Conservation (phyloP, 2,888 invertebrate species). For the Eutolmus rufibarbis region DNA sequence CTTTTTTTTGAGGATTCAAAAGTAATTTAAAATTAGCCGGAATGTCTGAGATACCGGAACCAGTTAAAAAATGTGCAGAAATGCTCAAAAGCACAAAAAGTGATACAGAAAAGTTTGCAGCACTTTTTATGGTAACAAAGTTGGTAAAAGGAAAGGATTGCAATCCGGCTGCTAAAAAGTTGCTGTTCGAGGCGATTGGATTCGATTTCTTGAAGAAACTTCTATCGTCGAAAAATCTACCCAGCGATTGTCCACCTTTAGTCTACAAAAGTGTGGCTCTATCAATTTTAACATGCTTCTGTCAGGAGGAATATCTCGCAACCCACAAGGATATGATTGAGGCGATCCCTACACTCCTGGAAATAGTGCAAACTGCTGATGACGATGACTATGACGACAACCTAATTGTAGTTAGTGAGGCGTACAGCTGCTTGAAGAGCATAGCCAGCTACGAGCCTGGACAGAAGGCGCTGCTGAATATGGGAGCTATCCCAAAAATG, state of each 20-base stretch:
- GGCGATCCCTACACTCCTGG: slow-evolving; percentile 81
- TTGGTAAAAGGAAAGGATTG: slow-evolving; percentile 85
- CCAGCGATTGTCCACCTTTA: slow-evolving; percentile 86
- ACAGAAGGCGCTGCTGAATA: slow-evolving; percentile 78
- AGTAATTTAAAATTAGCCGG: not conserved
- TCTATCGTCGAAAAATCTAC: slow-evolving; percentile 76
- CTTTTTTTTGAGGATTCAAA: not conserved
- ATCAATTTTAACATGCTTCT: slow-evolving; percentile 86
- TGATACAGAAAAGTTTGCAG: slow-evolving; percentile 92
- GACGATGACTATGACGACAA: slow-evolving; percentile 86
- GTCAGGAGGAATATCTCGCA: slow-evolving; percentile 79
- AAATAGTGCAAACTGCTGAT: slow-evolving; percentile 84
- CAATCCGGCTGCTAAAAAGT: slow-evolving; percentile 75
- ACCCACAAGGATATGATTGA: slow-evolving; percentile 84
- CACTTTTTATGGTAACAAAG: slow-evolving; percentile 90
- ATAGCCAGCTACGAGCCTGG: slow-evolving; percentile 82
- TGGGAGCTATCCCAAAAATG: slow-evolving; percentile 81
- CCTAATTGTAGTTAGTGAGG: slow-evolving; percentile 85
- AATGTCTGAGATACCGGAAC: slow-evolving; percentile 71
- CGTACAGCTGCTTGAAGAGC: slow-evolving; percentile 82
- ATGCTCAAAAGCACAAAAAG: slow-evolving; percentile 80
- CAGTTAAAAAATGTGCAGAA: slow-evolving; percentile 83
- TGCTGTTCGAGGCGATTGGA: slow-evolving; percentile 89
- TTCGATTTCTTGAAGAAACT: slow-evolving; percentile 84
- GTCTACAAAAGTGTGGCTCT: slow-evolving; percentile 92